Conservation (phyloP, 1,140 invertebrate species). For the Sycophaga agraensis region DNA sequence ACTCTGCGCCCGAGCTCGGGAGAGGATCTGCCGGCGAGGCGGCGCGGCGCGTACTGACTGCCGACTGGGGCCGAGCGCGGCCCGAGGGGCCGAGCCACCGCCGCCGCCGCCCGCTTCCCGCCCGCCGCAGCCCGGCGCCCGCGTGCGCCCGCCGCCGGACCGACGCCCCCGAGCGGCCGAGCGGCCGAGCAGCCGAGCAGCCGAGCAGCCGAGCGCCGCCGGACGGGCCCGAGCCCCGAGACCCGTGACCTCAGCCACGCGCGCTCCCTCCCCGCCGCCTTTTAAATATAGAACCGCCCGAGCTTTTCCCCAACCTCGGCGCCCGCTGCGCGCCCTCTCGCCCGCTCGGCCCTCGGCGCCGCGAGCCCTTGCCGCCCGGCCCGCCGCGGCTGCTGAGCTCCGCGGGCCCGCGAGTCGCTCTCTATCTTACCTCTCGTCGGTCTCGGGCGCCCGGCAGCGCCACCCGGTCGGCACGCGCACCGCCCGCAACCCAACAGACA, state of each 20-base stretch:
- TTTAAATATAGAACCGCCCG: too few species aligned
- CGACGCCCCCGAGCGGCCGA: too few species aligned
- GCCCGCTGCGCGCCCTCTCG: too few species aligned
- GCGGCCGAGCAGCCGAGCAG: too few species aligned
- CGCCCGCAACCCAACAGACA: not conserved
- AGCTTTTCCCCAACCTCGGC: too few species aligned
- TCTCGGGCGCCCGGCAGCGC: too few species aligned
- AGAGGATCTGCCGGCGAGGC: conserved; percentile 43
- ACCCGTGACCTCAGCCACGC: not conserved
- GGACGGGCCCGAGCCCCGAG: not conserved
- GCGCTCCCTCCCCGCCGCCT: too few species aligned
- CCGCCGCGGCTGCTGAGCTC: not conserved
- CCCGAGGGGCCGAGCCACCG: conserved; percentile 34
- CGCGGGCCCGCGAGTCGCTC: too few species aligned
- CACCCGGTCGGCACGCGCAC: not conserved
- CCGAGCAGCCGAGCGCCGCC: not conserved
- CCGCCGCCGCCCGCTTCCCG: conserved; percentile 31
- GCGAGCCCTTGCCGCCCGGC: not conserved
- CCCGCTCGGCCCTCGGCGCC: not conserved
- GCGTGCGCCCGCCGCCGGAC: too few species aligned
- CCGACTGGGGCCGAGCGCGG: conserved; percentile 30
- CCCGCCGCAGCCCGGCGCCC: too few species aligned
- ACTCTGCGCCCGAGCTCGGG: too few species aligned
- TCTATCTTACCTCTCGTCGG: too few species aligned
- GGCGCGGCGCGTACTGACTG: conserved; percentile 52